These are phyloP conservation scores for Murina feae DNA, from an alignment of 2,113 vertebrate genomes.

Conservation along the genomic window DNA sequence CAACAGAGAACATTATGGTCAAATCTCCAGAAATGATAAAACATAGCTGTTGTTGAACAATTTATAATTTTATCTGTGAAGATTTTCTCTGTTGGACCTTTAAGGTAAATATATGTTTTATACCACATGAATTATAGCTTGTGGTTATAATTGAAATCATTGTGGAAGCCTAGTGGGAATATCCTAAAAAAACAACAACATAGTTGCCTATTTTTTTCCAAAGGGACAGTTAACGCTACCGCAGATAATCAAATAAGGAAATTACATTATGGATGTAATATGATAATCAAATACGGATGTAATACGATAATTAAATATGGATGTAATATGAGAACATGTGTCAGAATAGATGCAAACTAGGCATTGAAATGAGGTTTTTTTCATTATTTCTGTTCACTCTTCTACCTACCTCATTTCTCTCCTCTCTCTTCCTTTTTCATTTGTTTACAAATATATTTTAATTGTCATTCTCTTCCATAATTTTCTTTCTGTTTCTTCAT, in stretches of 20 bases:
- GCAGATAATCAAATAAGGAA: not conserved
- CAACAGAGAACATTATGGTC: not conserved
- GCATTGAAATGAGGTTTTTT: not conserved
- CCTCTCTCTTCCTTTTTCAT: not conserved
- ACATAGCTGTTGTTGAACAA: not conserved
- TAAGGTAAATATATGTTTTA: conserved; percentile 21
- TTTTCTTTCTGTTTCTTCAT: not conserved
- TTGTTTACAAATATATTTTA: not conserved
- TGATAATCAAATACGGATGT: no score
- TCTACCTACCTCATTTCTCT: not conserved
- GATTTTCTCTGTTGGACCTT: conserved; percentile 11
- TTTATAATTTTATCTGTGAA: not conserved
- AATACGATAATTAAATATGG: no score
- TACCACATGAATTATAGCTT: not conserved
- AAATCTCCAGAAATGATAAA: not conserved
- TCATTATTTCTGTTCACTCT: not conserved
- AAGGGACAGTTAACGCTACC: not conserved
- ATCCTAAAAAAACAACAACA: not conserved
- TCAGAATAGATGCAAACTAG: not conserved
- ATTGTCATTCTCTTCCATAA: not conserved
- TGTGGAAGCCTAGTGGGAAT: not conserved
- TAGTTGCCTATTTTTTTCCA: not conserved
- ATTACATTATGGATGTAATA: no score
- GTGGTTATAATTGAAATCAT: conserved; percentile 11
- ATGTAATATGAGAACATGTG: not conserved